Base-by-base conservation (phyloP, 2,113 vertebrate genomes). In the Alouatta palliata region DNA sequence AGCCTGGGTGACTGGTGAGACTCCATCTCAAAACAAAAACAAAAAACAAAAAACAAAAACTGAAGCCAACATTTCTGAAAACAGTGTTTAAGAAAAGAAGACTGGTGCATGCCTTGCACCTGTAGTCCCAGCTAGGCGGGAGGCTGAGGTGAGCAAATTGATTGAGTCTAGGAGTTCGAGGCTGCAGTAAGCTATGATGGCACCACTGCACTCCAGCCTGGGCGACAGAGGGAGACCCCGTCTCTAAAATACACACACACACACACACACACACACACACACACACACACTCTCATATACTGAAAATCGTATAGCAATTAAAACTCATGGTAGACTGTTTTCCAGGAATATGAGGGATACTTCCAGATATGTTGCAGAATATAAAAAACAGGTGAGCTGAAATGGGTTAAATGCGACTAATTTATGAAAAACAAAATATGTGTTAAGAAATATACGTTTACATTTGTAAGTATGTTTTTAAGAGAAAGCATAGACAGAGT, bases 251-350 rank as follows among this genome's bases (percentile, higher is more conserved):
- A 64, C 27, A 64, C 27, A 64, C 27, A 58, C 56, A 58, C 56
- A 58, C 56, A 58, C 56, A 21, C 54, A 56, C 54, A 61, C 25
- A 61, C 58, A 95, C 25, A 64, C 25, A 61, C 58, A 56, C 54
- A 56, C 54, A 56, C 54, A 56, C 54, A 21, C 54, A 8, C 54
- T 30, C 27, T 77, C 40, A 43, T 30, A 64, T 27, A 47, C 8
- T 21, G 9, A 95, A 97, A 93, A 92, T 3, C 64, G 86, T n/a
- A 12, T 75, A 94, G 68, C 61, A 30, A 35, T 70, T 80, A 89
- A 88, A 80, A 95, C 68, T 71, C 21, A 21, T 58, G 27, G 8
- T 68, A 32, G n/a, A 35, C 92, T 30, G 23, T 81, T 76, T 86
- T 58, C 82, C 35, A 81, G 11, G 30, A 81, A n/a, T 43, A 47